Evolutionary conservation across 2,113 vertebrate genomes (phyloP), one percentile per base, ranked within the genome.

Genomic region (Platanista minor): DNA sequence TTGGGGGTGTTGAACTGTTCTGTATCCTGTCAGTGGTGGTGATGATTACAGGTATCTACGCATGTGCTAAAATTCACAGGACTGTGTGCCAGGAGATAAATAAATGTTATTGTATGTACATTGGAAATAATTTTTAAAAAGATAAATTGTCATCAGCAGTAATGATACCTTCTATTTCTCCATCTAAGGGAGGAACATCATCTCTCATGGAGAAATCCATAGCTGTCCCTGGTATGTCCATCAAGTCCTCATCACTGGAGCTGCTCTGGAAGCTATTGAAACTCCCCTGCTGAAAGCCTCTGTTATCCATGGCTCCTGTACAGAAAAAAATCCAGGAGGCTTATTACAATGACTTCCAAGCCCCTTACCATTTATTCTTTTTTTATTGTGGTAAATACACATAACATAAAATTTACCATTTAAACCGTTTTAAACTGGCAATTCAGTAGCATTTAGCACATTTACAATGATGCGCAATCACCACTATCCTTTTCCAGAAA

Each of bases 211-310:
- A 98, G 96, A 99, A 99, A 97, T 99, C 99, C 97, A 99, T 97
- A 11, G 99, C 98, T 23, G 99, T 98, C n/a, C 98, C 99, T 0
- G 99, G 98, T 1, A 99, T 99, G 96, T 99, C 99, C 98, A 99
- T 99, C 99, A 99, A 97, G n/a, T 99, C 99, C 93, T 99, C 99
- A 91, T 99, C 99, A 3, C 99, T 99, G 54, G 99, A 99, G 95
- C 98, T 98, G 89, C 98, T 99, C 89, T 98, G 99, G 90, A 99
- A 99, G 85, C 98, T 98, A 93, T 98, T 99, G 33, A 98, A 98
- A 97, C 99, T 99, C 7, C 98, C 99, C 31, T 98, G 97, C 3
- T 97, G 97, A 97, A 98, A 99, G 1, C 99, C 98, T 36, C 98
- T 98, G 95, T 98, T 99, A 14, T 99, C 99, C 99, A 99, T 99